Evolutionary conservation across 2,113 vertebrate species (phyloP), one percentile per base, ranked within the genome.

Genomic region (Triplophysa dalaica): DNA sequence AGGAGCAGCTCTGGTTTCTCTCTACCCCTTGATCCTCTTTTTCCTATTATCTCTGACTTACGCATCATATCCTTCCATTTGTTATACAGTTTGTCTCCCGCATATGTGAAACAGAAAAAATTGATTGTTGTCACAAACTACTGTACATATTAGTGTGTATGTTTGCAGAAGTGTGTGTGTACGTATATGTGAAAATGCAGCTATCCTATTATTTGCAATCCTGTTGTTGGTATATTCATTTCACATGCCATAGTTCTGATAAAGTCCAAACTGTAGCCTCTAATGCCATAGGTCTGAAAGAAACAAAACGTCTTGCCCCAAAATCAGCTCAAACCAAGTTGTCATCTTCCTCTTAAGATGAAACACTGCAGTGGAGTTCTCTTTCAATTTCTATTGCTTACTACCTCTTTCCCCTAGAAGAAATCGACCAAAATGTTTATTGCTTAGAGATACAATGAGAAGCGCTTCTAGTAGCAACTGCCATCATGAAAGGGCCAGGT

Each of bases 1-100:
- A 92, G 89, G 91, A 93, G 93, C 90, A 89, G 91, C 54, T 58
- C 52, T 75, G 19, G n/a, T 72, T 60, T 19, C 5, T 68, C 60
- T 52, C 63, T 33, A 17, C 38, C 22, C 54, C 19, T 61, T n/a
- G 33, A 38, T 45, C 3, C 77, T 85, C 82, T 86, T 83, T 85
- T 81, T 2, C 65, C 75, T 78, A 67, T 78, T 61, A 11, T 64
- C 43, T 64, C 68, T 54, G 41, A 64, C 60, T 70, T 33, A 38
- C 13, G 11, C 61, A 8, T 41, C 38, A 60, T 43, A 60, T 58
- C 21, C 38, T 8, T 29, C 14, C 1, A 33, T 29, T 14, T 50
- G 21, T 38, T 13, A 19, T 58, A 38, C 17, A 14, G 14, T 41
- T 56, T 72, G 8, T 29, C 16, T 54, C 52, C 4, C 0, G 11